These are phyloP conservation scores for Bombus haemorrhoidalis DNA, from an alignment of 1,140 invertebrate species.

Conservation along the genomic window DNA sequence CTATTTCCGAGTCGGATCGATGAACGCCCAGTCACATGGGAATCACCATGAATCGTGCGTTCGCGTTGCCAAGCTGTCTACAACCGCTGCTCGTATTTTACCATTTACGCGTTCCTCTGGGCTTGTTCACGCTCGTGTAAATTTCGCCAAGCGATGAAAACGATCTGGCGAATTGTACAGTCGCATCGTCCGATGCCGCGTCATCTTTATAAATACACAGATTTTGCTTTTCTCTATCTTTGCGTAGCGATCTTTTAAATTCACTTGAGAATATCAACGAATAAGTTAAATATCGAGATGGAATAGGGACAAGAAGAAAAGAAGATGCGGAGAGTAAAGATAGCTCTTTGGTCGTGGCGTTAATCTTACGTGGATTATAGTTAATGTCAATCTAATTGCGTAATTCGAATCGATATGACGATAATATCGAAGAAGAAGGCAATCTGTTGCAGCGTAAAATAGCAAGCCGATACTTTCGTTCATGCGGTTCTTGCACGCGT, in stretches of 20 bases:
- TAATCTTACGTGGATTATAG: background rate
- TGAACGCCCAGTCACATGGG: slow-evolving; percentile 49
- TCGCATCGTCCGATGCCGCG: too few species aligned
- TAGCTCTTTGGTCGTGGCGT: background rate
- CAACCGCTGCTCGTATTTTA: slow-evolving; percentile 28
- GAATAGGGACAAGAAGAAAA: too few species aligned
- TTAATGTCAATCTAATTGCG: background rate
- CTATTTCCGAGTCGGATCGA: slow-evolving; percentile 39
- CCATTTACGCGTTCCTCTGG: slow-evolving; percentile 18
- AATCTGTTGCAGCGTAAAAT: background rate
- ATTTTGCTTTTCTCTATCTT: too few species aligned
- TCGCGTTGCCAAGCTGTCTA: slow-evolving; percentile 43
- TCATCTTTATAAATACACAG: too few species aligned
- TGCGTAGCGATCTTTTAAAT: too few species aligned
- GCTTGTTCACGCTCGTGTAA: background rate
- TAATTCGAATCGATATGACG: background rate
- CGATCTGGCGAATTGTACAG: too few species aligned
- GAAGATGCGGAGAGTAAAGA: background rate
- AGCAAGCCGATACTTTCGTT: background rate
- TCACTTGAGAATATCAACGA: too few species aligned
- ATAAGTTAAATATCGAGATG: background rate
- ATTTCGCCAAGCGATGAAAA: background rate
- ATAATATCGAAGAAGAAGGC: background rate
- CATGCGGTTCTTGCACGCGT: background rate
- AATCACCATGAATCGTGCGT: slow-evolving; percentile 46